Base-by-base conservation (phyloP, 2,113 vertebrate species). In the Cephalopterus ornatus region DNA sequence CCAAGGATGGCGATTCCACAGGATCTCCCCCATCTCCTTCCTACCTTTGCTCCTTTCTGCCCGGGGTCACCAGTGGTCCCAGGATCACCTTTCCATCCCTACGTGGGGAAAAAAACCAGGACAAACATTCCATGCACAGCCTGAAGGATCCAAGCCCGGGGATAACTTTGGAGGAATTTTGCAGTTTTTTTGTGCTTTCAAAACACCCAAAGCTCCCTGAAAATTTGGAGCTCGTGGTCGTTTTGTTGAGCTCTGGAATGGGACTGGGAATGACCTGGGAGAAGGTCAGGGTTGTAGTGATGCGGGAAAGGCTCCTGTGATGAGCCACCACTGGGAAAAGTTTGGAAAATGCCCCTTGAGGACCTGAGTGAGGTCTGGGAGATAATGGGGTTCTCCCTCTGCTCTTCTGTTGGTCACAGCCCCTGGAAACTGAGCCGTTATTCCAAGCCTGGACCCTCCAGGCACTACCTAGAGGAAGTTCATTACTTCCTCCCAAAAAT, bases 11-110 rank as follows among this genome's bases (percentile, higher is more conserved):
- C 47, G 49, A 72, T 55, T 59, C 66, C 47, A 22, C 2, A 4
- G 49, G 44, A n/a, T 75, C 8, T 50, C 30, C 49, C 27, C 30
- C 33, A 7, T 35, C 13, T 77, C 96, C 49, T 50, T 77, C 96
- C 49, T 50, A 99, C 99, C 98, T 99, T 99, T 44, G 98, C 95
- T 95, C 99, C 99, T 86, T 97, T 98, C 79, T 96, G 96, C 9
- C 99, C 99, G 1, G 65, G 71, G 59, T 98, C 97, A 74, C 99
- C 99, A 11, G 92, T 18, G 79, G 94, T 90, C 10, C 99, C 99
- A 44, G 96, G 80, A 59, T 98, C 98, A 46, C 99, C 99, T 65
- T 95, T 94, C 52, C 85, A 98, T 37, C 99, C 99, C 99, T 99
- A 32, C 6, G 18, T 14, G 32, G 37, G 35, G 20, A 50, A 55